A percentile compares a stretch with the other conserved stretches of the same genome.
Conservation (phyloP, 2,888 invertebrate genomes). For the Tachystola acroxantha region DNA sequence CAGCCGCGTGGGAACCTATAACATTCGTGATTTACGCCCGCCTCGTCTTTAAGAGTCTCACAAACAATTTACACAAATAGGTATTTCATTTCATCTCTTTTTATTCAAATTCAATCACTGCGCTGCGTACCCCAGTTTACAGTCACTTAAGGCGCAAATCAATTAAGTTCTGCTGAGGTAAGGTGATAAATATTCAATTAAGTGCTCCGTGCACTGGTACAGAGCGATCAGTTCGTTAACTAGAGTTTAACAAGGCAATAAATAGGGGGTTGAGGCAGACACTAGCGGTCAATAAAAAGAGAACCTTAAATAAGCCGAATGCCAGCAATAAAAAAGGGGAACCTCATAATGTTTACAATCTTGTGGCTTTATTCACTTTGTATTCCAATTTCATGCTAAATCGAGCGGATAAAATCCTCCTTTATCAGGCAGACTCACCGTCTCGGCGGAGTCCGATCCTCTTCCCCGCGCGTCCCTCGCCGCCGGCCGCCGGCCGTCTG, state of each 20-base stretch:
- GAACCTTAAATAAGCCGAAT: slow-evolving; percentile 71
- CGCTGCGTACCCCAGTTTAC: slow-evolving; percentile 34
- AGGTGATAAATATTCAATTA: slow-evolving; percentile 68
- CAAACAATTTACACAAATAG: slow-evolving; percentile 31
- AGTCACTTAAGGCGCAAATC: slow-evolving; percentile 52
- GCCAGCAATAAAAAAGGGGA: slow-evolving; percentile 70
- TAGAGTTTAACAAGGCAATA: slow-evolving; percentile 76
- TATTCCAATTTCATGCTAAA: slow-evolving; percentile 79
- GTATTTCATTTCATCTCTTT: slow-evolving; percentile 28
- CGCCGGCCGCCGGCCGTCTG: slow-evolving; percentile 12
- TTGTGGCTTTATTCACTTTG: slow-evolving; percentile 78
- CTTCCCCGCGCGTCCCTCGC: slow-evolving; percentile 14
- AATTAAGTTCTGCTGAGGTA: slow-evolving; percentile 54
- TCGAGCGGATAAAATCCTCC: slow-evolving; percentile 74
- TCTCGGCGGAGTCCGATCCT: slow-evolving; percentile 45
- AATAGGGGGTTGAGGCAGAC: slow-evolving; percentile 59
- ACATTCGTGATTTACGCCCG: slow-evolving; percentile 52
- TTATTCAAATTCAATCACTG: slow-evolving; percentile 39
- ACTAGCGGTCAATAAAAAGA: slow-evolving; percentile 69
- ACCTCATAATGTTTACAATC: slow-evolving; percentile 77
- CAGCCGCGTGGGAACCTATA: slow-evolving; percentile 53
- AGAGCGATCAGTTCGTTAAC: slow-evolving; percentile 66
- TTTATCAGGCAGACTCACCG: slow-evolving; percentile 74
- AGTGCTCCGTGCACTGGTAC: slow-evolving; percentile 46
- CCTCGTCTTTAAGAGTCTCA: slow-evolving; percentile 40